phyloP scores from a whole-genome alignment of 2,113 vertebrate species.

The Corythoichthys intestinalis region DNA sequence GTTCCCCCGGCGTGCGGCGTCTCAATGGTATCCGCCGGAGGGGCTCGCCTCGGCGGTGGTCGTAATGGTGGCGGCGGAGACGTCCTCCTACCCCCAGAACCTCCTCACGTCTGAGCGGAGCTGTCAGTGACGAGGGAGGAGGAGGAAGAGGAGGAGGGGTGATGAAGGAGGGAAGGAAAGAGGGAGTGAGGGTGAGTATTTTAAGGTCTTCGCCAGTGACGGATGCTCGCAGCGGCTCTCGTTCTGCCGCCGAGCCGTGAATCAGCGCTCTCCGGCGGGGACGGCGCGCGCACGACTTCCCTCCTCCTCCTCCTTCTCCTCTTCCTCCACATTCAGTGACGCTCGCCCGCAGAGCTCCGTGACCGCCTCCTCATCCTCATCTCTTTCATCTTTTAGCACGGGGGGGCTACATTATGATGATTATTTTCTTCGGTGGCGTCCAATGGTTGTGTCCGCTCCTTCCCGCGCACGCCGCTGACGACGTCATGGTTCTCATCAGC shows the following conservation, averaged over 20 bases:
- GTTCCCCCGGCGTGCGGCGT: constrained; percentile 27
- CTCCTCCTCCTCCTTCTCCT: background rate
- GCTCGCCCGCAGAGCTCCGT: background rate
- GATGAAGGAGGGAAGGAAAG: background rate
- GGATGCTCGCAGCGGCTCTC: constrained; percentile 47
- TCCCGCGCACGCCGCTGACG: background rate
- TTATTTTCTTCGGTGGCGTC: constrained; percentile 27
- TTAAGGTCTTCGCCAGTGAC: constrained; percentile 56
- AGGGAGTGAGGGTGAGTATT: constrained; percentile 39
- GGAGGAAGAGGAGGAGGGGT: background rate
- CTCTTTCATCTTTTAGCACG: background rate
- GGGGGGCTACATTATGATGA: background rate
- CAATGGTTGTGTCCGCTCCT: constrained; percentile 36
- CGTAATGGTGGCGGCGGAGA: background rate
- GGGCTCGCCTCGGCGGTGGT: constrained; percentile 9
- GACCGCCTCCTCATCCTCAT: constrained; percentile 1
- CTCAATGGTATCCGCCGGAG: constrained; percentile 27
- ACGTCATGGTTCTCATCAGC: constrained; percentile 2
- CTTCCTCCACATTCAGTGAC: background rate
- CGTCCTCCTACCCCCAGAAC: constrained; percentile 50
- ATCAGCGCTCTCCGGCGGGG: constrained; percentile 42
- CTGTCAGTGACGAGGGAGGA: constrained; percentile 49
- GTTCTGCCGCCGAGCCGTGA: constrained; percentile 60
- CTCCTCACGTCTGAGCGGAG: constrained; percentile 58
- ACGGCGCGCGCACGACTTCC: background rate